Evolutionary conservation across 2,113 vertebrate genomes (phyloP).

Genomic region (Ceuthmochares aereus): DNA sequence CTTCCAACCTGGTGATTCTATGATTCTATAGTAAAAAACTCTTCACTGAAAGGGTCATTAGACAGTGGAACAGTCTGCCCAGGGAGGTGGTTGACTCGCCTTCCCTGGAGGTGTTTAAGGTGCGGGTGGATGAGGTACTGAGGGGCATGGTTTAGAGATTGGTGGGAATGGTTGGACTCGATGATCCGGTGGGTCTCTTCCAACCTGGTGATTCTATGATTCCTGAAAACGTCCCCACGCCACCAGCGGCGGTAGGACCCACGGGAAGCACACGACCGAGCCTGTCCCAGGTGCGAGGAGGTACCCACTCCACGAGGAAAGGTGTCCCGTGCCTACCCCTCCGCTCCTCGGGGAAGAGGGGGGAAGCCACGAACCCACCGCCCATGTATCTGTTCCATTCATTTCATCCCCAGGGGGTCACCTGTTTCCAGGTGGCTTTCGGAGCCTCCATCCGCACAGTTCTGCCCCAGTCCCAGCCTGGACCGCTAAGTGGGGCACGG

Average conservation of each 20-base stretch:
- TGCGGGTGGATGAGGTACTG: no score
- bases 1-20: no score
- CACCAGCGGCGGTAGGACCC: neutral
- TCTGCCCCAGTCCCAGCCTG: neutral
- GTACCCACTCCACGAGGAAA: neutral
- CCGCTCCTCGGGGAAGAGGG: neutral
- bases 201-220: no score
- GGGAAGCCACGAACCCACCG: accelerated
- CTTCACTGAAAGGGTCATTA: no score
- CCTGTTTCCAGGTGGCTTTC: neutral
- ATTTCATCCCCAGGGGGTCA: no score
- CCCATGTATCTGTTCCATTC: neutral
- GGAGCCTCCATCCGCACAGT: neutral
- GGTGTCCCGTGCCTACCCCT: neutral
- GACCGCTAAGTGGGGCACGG: neutral
- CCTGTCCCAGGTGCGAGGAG: neutral
- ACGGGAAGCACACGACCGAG: accelerated
- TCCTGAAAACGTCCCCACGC: neutral
- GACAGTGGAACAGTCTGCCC: no score
- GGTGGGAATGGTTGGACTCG: no score
- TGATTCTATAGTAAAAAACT: no score
- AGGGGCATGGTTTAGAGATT: no score
- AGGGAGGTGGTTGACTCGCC: no score
- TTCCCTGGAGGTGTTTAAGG: no score
- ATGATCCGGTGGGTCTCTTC: no score